These are phyloP conservation scores for Eurytoma adleriae DNA, from an alignment of 2,888 invertebrate species.

Conservation along the genomic window DNA sequence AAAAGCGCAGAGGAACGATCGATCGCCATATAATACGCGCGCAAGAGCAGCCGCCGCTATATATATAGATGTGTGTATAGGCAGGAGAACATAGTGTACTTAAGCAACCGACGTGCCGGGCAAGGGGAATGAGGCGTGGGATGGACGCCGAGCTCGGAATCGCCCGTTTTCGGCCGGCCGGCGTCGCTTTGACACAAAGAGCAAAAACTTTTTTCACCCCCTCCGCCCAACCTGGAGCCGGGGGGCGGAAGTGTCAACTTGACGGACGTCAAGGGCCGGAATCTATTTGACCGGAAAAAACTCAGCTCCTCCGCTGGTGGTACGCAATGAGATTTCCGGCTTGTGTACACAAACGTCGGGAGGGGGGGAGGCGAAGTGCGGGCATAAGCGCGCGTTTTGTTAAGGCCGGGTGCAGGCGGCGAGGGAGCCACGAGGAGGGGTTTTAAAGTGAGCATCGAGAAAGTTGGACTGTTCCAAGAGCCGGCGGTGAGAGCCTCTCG, in stretches of 20 bases:
- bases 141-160: not conserved
- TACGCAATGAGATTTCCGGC: constrained; percentile 23
- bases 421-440: too few relatives aligned
- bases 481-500: not conserved
- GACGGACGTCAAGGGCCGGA: constrained; percentile 1
- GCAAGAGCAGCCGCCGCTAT: not conserved
- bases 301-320: constrained; percentile 5
- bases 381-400: constrained; percentile 7
- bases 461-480: constrained; percentile 25
- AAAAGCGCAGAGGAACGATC: constrained; percentile 36
- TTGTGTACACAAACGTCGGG: constrained; percentile 9
- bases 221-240: too few relatives aligned
- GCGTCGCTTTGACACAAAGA: too few relatives aligned
- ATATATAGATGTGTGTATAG: constrained; percentile 10
- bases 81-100: constrained; percentile 30
- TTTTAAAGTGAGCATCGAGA: not conserved
- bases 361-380: not conserved
- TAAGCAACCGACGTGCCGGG: constrained; percentile 35
- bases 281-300: constrained; percentile 46
- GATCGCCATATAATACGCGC: constrained; percentile 38
- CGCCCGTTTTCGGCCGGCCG: too few relatives aligned
- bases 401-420: not conserved
- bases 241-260: constrained; percentile 7
- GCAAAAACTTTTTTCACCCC: too few relatives aligned
- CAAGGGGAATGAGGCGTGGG: constrained; percentile 28